phyloP scores from a whole-genome alignment of 1,140 invertebrate genomes.

The Prorops nasuta region DNA sequence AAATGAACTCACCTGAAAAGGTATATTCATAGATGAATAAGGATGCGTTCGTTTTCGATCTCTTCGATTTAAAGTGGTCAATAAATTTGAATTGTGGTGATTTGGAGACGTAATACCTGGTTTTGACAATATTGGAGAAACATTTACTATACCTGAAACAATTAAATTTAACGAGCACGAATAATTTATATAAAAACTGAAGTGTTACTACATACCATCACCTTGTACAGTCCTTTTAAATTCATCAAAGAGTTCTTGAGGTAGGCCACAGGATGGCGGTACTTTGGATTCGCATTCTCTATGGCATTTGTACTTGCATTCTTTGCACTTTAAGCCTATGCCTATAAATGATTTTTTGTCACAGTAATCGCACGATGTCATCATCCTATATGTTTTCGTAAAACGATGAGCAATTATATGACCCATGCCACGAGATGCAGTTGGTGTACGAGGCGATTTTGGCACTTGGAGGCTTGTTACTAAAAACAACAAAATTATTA shows the following conservation, averaged over 20 bases:
- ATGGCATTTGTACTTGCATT: conserved; percentile 95
- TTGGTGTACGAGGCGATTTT: conserved; percentile 73
- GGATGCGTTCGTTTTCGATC: conserved; percentile 60
- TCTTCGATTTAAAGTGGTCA: conserved; percentile 39
- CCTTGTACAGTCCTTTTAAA: conserved; percentile 70
- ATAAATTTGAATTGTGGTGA: conserved; percentile 45
- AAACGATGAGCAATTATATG: conserved; percentile 92
- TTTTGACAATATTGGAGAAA: conserved; percentile 47
- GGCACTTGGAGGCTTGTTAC: conserved; percentile 64
- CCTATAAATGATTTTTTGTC: conserved; percentile 89
- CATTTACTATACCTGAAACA: conserved; percentile 42
- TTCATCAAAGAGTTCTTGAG: conserved; percentile 77
- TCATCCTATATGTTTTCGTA: conserved; percentile 83
- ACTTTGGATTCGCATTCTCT: conserved; percentile 88
- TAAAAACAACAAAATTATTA: conserved; percentile 17
- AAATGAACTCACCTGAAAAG: conserved; percentile 60
- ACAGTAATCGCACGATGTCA: conserved; percentile 87
- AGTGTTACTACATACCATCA: conserved; percentile 55
- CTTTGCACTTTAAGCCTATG: conserved; percentile 82
- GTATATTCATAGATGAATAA: conserved; percentile 62
- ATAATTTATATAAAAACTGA: conserved; percentile 6
- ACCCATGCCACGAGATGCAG: conserved; percentile 74
- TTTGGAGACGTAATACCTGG: conserved; percentile 50
- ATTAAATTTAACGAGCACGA: neutral
- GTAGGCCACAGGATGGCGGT: conserved; percentile 87